Percentiles rank a stretch among this genome's conserved stretches.
Evolutionary conservation across 2,888 invertebrate genomes (phyloP).

Genomic region (Cephalotes varians): DNA sequence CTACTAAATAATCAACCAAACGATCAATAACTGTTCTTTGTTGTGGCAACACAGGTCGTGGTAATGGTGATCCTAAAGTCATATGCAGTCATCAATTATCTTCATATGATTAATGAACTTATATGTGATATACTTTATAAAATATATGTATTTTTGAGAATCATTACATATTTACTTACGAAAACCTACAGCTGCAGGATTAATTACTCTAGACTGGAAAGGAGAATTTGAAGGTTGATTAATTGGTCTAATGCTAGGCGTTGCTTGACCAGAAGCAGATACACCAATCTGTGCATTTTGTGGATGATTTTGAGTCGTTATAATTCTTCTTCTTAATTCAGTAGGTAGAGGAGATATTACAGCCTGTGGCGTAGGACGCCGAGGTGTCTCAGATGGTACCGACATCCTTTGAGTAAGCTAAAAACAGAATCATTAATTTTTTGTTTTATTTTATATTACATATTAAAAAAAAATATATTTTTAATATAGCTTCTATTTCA

Average conservation of each 20-base stretch:
- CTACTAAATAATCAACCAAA: constrained; percentile 96
- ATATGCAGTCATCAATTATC: not conserved
- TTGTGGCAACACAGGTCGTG: constrained; percentile 91
- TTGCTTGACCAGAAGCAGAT: constrained; percentile 59
- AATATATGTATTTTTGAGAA: not conserved
- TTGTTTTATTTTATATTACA: not conserved
- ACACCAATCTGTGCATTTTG: constrained; percentile 68
- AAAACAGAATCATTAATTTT: constrained; percentile 54
- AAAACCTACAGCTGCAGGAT: constrained; percentile 69
- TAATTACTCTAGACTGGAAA: constrained; percentile 75
- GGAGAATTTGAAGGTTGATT: constrained; percentile 73
- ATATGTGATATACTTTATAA: not conserved
- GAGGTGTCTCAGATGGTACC: constrained; percentile 70
- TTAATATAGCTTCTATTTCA: not conserved
- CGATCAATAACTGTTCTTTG: constrained; percentile 94
- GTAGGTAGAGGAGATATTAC: constrained; percentile 67
- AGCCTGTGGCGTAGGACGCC: constrained; percentile 74
- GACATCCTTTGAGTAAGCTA: constrained; percentile 71
- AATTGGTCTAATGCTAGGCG: constrained; percentile 71
- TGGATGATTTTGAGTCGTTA: constrained; percentile 73
- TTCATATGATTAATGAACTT: constrained; percentile 4
- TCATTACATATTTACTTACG: constrained; percentile 63
- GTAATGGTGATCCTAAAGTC: constrained; percentile 85
- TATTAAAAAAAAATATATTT: constrained; percentile 4
- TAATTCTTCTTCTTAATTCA: constrained; percentile 79